A percentile compares a stretch with the other conserved stretches of the same genome.
phyloP scores from a whole-genome alignment of 35 echinoderm and acorn worm genomes.

The Apostichopus californicus region DNA sequence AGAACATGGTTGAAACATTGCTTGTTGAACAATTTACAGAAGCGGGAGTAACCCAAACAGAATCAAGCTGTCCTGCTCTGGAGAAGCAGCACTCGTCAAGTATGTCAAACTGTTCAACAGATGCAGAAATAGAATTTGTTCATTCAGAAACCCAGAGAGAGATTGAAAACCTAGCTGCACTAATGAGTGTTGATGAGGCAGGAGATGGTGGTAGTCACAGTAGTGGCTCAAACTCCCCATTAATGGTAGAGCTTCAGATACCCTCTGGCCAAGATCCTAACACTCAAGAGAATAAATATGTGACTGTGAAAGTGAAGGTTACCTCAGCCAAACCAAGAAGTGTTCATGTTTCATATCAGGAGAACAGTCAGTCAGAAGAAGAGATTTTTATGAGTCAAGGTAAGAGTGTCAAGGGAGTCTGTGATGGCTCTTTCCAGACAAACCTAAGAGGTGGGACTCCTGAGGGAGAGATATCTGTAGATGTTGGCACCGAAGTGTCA shows the following conservation, averaged over 20 bases:
- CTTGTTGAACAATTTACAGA: background rate
- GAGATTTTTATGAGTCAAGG: conserved; percentile 30
- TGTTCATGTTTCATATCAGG: conserved; percentile 78
- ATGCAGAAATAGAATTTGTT: conserved; percentile 13
- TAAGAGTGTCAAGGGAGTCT: background rate
- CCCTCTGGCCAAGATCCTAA: conserved; percentile 58
- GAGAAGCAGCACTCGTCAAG: background rate
- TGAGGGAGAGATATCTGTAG: conserved; percentile 44
- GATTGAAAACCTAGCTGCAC: background rate
- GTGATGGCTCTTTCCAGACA: conserved; percentile 50
- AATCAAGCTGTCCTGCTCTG: background rate
- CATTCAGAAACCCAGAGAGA: background rate
- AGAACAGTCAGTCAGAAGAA: conserved; percentile 25
- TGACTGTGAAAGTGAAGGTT: conserved; percentile 74
- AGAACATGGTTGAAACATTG: background rate
- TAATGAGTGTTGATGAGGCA: background rate
- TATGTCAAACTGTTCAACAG: background rate
- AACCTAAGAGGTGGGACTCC: background rate
- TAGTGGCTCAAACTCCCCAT: conserved; percentile 46
- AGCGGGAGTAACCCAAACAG: background rate
- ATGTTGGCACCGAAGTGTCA: conserved; percentile 55
- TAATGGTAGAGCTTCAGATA: conserved; percentile 68
- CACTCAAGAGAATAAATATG: conserved; percentile 41
- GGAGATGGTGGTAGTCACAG: conserved; percentile 2
- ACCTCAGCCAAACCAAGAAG: conserved; percentile 67